A percentile compares a stretch with the other conserved stretches of the same genome.
phyloP scores from a whole-genome alignment of 2,113 vertebrate species.

The Uria lomvia region DNA sequence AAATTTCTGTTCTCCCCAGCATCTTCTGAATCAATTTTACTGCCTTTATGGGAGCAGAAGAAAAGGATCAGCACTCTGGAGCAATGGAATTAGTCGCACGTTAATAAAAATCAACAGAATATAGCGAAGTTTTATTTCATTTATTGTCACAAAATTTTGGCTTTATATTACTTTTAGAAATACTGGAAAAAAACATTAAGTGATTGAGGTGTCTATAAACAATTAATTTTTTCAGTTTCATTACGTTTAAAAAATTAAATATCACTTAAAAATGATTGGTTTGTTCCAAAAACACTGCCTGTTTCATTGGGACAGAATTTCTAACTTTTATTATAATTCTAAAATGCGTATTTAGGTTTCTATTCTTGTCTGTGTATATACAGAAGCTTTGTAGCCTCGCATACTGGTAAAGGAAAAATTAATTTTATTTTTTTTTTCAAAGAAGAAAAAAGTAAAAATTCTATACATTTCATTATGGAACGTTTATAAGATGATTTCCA shows the following conservation, averaged over 20 bases:
- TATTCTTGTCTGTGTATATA: background rate
- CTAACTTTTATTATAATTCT: background rate
- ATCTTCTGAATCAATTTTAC: background rate
- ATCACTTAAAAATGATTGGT: background rate
- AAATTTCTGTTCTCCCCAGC: background rate
- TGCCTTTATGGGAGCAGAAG: background rate
- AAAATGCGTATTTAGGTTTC: background rate
- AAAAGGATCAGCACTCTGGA: background rate
- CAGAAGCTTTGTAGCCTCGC: background rate
- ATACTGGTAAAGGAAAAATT: background rate
- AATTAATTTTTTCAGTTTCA: background rate
- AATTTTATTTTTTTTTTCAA: background rate
- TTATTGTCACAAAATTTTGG: background rate
- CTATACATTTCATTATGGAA: conserved; percentile 20
- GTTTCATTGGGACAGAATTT: background rate
- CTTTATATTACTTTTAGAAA: background rate
- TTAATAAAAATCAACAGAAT: background rate
- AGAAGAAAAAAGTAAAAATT: background rate
- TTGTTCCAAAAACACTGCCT: background rate
- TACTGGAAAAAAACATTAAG: background rate
- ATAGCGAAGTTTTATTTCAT: background rate
- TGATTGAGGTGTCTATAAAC: background rate
- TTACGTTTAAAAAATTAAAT: background rate
- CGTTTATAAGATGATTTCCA: conserved; percentile 68
- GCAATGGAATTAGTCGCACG: background rate